These are phyloP conservation scores for Eurystomus glaucurus DNA, from an alignment of 2,797 vertebrate genomes.

Conservation along the genomic window DNA sequence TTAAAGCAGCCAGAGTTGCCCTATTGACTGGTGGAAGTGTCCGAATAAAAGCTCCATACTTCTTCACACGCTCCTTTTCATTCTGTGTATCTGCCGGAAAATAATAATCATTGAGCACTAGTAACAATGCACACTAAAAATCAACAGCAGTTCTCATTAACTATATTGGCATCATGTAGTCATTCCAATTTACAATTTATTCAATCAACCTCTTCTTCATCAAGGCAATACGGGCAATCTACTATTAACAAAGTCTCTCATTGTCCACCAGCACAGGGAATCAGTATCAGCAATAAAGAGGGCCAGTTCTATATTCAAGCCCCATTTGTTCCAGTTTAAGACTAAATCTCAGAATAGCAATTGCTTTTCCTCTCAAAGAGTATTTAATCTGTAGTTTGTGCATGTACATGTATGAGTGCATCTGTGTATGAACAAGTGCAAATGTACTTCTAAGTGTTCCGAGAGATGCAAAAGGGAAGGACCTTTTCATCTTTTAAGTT, in stretches of 20 bases:
- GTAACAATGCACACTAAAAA: not conserved
- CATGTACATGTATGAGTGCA: fast-evolving
- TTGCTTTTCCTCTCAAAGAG: not conserved
- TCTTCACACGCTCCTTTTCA: constrained; percentile 88
- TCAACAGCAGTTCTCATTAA: not conserved
- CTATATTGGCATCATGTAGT: not conserved
- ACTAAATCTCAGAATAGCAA: not conserved
- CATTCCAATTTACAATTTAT: constrained; percentile 12
- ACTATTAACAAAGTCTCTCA: not conserved
- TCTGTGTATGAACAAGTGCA: fast-evolving
- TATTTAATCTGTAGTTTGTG: not conserved
- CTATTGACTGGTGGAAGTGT: constrained; percentile 90
- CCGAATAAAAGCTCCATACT: constrained; percentile 91
- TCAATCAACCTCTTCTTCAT: not conserved
- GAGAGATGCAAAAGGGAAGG: not conserved
- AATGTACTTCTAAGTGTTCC: not conserved
- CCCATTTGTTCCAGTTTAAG: not conserved
- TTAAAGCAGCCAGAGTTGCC: constrained; percentile 91
- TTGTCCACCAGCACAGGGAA: not conserved
- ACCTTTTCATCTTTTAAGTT: not conserved
- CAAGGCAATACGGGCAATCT: not conserved
- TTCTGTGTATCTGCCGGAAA: constrained; percentile 86
- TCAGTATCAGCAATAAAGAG: not conserved
- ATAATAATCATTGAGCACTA: not conserved
- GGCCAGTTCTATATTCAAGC: not conserved